These are phyloP conservation scores for Catalaphyllia jardinei DNA, from an alignment of 64 coral and sea anemone genomes.

Conservation along the genomic window DNA sequence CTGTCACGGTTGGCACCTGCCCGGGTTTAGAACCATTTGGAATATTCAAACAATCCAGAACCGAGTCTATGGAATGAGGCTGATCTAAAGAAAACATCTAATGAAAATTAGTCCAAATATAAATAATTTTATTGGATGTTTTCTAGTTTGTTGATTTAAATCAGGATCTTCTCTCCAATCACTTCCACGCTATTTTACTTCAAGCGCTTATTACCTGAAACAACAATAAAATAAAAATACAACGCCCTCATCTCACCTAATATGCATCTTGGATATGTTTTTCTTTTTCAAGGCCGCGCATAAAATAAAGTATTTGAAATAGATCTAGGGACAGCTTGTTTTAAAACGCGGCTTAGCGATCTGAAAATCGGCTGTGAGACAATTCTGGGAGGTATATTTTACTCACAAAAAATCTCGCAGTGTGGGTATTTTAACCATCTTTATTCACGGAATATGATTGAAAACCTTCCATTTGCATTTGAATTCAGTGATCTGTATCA, in stretches of 20 bases:
- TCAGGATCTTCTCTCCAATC: neutral
- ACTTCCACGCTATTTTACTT: neutral
- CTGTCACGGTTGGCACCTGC: slow-evolving; percentile 11
- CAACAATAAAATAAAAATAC: neutral
- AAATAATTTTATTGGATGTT: neutral
- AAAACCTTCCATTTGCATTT: no score
- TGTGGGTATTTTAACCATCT: no score
- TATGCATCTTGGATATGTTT: neutral
- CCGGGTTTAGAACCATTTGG: neutral
- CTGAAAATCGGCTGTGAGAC: neutral
- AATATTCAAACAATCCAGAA: neutral
- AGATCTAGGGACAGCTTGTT: neutral
- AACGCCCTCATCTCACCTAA: neutral
- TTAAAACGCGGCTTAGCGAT: neutral
- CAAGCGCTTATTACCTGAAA: neutral
- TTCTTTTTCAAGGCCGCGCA: neutral
- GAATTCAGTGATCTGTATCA: no score
- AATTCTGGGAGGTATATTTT: no score
- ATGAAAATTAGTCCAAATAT: neutral
- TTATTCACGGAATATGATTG: no score
- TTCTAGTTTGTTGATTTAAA: slow-evolving; percentile 7
- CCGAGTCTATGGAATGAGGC: neutral
- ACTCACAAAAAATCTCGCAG: no score
- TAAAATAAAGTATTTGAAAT: neutral
- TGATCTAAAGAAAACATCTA: neutral